Conservation (phyloP, 1,140 invertebrate species). For the Maconellicoccus hirsutus region DNA sequence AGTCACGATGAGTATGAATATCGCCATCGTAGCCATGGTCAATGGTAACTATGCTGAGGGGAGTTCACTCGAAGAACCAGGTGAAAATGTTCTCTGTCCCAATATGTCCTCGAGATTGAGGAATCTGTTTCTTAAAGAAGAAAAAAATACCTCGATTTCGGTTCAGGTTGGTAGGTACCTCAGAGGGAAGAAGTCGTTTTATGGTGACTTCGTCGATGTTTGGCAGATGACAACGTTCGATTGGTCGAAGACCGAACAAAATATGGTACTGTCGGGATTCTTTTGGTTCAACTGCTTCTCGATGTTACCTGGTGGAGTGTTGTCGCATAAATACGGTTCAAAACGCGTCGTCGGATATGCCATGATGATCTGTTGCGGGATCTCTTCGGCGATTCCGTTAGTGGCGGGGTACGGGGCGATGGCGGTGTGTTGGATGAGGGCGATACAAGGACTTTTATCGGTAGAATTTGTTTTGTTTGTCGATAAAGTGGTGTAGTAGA, state of each 20-base stretch:
- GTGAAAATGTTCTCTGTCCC: no score
- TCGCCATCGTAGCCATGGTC: no score
- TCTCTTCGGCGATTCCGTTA: not conserved
- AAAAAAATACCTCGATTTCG: no score
- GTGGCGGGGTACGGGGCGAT: not conserved
- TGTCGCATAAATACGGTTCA: conserved; percentile 57
- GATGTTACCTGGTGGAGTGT: conserved; percentile 59
- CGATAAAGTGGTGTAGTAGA: no score
- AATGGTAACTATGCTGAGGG: not conserved
- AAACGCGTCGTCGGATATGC: conserved; percentile 51
- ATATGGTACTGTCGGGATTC: conserved; percentile 53
- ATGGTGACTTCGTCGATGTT: no score
- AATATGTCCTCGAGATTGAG: no score
- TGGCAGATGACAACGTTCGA: conserved; percentile 23
- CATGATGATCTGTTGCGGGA: no score
- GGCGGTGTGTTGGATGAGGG: not conserved
- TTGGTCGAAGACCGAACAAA: conserved; percentile 57
- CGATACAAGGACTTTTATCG: not conserved
- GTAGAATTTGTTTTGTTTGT: conserved; percentile 28
- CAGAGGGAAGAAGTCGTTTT: no score
- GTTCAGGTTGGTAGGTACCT: no score
- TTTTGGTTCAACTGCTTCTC: conserved; percentile 61
- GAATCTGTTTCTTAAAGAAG: no score
- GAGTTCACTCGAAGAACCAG: not conserved
- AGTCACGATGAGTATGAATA: no score